A percentile compares a stretch with the other conserved stretches of the same genome.
Conservation (phyloP, 2,113 vertebrate species). For the Excalfactoria chinensis region DNA sequence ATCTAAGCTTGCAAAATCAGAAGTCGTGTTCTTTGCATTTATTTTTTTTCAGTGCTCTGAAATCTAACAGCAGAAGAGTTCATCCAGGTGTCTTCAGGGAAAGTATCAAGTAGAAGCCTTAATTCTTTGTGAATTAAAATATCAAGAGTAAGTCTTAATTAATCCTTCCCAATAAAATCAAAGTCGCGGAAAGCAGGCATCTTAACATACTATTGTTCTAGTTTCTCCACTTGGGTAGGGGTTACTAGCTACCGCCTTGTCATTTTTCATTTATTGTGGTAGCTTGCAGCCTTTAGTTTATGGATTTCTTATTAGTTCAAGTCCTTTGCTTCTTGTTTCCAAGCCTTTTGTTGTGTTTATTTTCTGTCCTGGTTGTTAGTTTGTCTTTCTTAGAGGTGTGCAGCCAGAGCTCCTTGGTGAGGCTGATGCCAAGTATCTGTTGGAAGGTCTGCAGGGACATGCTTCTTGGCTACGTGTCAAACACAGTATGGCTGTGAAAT, state of each 20-base stretch:
- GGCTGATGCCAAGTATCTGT: neutral
- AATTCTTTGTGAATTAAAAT: neutral
- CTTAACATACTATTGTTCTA: neutral
- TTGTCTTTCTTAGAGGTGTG: slow-evolving; percentile 18
- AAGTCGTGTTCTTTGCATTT: neutral
- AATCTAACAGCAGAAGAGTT: neutral
- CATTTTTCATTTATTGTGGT: neutral
- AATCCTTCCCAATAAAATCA: neutral
- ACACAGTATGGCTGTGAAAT: neutral
- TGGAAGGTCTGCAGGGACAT: slow-evolving; percentile 49
- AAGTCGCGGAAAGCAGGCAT: neutral
- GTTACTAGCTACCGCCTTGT: neutral
- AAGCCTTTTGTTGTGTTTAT: neutral
- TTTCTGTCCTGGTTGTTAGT: neutral
- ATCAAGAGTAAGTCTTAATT: neutral
- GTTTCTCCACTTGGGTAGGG: neutral
- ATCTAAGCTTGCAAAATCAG: neutral
- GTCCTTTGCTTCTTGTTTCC: slow-evolving; percentile 4
- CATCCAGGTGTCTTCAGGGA: neutral
- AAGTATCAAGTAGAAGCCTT: neutral
- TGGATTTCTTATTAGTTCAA: slow-evolving; percentile 26
- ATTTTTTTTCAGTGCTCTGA: neutral
- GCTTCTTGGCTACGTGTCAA: slow-evolving; percentile 49
- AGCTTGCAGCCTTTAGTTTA: neutral
- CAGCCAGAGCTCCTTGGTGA: neutral